Evolutionary conservation across 2,888 invertebrate genomes (phyloP), one percentile per base, ranked within the genome.

Genomic region (Notodonta ziczac): DNA sequence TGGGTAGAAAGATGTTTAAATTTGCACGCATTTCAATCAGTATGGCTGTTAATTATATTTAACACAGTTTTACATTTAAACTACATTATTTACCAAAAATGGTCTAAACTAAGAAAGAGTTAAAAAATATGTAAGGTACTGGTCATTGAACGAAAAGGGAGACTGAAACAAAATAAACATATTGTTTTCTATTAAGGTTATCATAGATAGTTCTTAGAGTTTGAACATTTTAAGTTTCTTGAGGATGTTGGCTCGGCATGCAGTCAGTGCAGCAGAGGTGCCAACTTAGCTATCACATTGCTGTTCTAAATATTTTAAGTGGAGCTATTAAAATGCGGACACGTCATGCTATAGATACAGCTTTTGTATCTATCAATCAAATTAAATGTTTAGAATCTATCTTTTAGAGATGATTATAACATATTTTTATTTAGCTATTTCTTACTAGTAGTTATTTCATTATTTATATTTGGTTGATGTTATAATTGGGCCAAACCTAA

Each of bases 301-400:
- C 55, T 54, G 54, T 50, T 62, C 67, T 67, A 74, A 64, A 74
- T 72, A 63, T 71, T 65, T 72, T 62, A 72, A 66, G 65, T 63
- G 63, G 60, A 63, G 66, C 69, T 72, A 69, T 72, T 67, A 73
- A 66, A 71, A 55, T 40, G 14, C 56, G 7, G 8, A 24, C 40
- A 56, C 10, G 4, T 14, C 39, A 24, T n/a, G 2, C 50, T 12
- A n/a, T 50, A 13, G 24, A 12, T 10, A 6, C 4, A 32, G n/a
- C 5, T 32, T 53, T 35, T 13, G 53, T 13, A n/a, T 35, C 16
- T 35, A 13, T 13, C 35, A 32, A 13, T 35, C 32, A 12, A 42
- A 9, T 42, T 12, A 10, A 42, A 10, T 10, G 42, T 42, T 40
- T 42, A 42, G 9, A 42, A 2, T 10, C 10, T 42, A 10, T 9